Evolutionary conservation across 2,113 vertebrate genomes (phyloP), one percentile per base, ranked within the genome.

Genomic region (Parotia lawesii): DNA sequence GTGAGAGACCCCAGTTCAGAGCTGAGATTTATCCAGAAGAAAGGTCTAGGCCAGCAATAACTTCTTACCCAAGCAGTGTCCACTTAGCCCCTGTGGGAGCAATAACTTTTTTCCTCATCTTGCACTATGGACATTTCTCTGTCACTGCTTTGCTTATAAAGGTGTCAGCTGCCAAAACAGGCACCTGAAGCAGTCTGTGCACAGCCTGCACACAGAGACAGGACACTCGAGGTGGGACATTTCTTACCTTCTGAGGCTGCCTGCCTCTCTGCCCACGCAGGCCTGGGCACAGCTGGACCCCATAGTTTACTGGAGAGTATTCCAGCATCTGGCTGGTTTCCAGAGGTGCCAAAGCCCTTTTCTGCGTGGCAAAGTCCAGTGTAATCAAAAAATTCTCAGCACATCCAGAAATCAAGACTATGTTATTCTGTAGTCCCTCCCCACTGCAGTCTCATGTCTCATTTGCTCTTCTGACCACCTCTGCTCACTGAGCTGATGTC

Each of bases 271-370:
- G 47, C 17, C 17, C 53, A 35, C 3, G 3, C 1, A 2, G 19
- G 6, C 12, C 6, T 56, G 23, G 16, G 5, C 33, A 37, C 5
- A 53, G 11, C 42, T 66, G 73, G 20, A 53, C 8, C 6, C 35
- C 0, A 0, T 1, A 7, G 9, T 58, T 14, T 65, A 12, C 9
- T 33, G 35, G 12, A 54, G 10, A 19, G 5, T 33, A 8, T 37
- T 75, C 58, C 37, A 37, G 40, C 45, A 50, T 21, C 25, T 65
- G 27, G 1, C 22, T 58, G 22, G 6, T 71, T 94, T 89, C 35
- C 56, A 69, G 16, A 71, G 15, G 2, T 69, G 8, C 9, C 61
- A 24, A 80, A 74, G 10, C 11, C 20, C 61, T 54, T 33, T 9
- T 85, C 20, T 20, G 25, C 27, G 38, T 42, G n/a, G 10, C 22